A percentile compares a stretch with the other conserved stretches of the same genome.
Evolutionary conservation across 2,888 invertebrate genomes (phyloP).

Genomic region (Chrysina gloriosa): DNA sequence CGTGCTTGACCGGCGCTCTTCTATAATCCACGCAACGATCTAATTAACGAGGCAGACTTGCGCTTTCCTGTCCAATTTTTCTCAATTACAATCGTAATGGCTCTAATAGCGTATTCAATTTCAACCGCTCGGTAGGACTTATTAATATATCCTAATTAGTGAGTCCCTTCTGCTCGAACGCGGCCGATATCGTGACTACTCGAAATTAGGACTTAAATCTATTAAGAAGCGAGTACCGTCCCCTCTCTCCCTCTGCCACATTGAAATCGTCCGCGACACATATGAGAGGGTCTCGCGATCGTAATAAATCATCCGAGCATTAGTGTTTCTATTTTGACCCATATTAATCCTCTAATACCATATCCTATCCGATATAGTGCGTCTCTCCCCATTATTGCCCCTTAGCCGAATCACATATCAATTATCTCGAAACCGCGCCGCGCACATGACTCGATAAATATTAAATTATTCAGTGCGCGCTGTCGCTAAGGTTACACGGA

Average conservation of each 20-base stretch:
- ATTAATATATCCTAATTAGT: conserved; percentile 38
- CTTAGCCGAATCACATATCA: conserved; percentile 31
- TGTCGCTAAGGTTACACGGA: conserved; percentile 18
- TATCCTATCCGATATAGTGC: not conserved
- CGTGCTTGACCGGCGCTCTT: not conserved
- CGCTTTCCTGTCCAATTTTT: conserved; percentile 34
- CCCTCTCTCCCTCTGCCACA: too few relatives aligned
- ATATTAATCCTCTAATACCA: conserved; percentile 17
- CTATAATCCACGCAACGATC: conserved; percentile 22
- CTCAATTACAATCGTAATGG: conserved; percentile 37
- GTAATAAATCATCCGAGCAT: conserved; percentile 26
- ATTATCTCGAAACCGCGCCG: conserved; percentile 12
- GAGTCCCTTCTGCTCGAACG: conserved; percentile 6
- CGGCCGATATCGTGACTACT: conserved; percentile 29
- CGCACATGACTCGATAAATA: conserved; percentile 27
- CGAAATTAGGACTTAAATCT: conserved; percentile 38
- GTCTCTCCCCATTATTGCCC: conserved; percentile 21
- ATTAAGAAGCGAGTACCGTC: conserved; percentile 37
- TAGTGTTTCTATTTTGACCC: conserved; percentile 33
- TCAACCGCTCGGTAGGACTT: conserved; percentile 16
- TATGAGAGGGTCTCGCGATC: too few relatives aligned
- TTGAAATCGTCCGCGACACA: too few relatives aligned
- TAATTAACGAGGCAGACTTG: conserved; percentile 33
- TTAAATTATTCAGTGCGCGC: conserved; percentile 22
- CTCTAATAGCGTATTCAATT: conserved; percentile 38